Percentiles rank a stretch among this genome's conserved stretches.
Evolutionary conservation across 2,797 vertebrate genomes (phyloP).

Genomic region (Karalla daura): DNA sequence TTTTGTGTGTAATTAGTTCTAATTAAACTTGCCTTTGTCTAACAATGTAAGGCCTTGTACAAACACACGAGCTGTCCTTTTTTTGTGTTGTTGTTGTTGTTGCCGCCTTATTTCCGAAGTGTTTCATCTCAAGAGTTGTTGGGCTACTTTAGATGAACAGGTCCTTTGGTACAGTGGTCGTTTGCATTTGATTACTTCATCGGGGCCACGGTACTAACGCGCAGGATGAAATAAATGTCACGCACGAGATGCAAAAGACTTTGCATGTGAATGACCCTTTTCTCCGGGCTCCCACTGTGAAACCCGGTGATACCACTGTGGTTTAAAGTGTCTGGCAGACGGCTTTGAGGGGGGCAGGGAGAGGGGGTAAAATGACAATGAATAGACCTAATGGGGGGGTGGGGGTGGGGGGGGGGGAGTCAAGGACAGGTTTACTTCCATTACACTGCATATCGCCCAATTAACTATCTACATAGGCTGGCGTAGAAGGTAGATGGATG

Average conservation of each 20-base stretch:
- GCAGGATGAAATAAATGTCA: not conserved
- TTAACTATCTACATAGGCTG: not conserved
- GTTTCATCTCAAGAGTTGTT: not conserved
- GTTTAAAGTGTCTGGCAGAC: constrained; percentile 40
- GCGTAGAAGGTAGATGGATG: no score
- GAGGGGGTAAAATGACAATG: not conserved
- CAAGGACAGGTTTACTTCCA: not conserved
- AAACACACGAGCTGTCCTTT: constrained; percentile 47
- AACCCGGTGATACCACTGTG: constrained; percentile 6
- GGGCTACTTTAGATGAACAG: not conserved
- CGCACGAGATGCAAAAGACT: not conserved
- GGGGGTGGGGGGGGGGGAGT: not conserved
- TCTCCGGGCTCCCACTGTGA: constrained; percentile 9
- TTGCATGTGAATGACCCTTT: constrained; percentile 32
- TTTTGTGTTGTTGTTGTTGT: constrained; percentile 11
- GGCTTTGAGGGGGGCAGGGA: not conserved
- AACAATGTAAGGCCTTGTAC: constrained; percentile 76
- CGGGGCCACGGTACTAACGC: not conserved
- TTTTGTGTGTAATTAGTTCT: constrained; percentile 93
- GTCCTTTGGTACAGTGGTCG: no score
- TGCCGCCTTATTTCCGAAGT: not conserved
- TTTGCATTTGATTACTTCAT: not conserved
- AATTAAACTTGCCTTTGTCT: constrained; percentile 91
- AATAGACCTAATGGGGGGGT: not conserved
- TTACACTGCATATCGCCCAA: not conserved